Evolutionary conservation across 2,888 invertebrate species (phyloP), one percentile per base, ranked within the genome.

Genomic region (Synergus laeviventris): DNA sequence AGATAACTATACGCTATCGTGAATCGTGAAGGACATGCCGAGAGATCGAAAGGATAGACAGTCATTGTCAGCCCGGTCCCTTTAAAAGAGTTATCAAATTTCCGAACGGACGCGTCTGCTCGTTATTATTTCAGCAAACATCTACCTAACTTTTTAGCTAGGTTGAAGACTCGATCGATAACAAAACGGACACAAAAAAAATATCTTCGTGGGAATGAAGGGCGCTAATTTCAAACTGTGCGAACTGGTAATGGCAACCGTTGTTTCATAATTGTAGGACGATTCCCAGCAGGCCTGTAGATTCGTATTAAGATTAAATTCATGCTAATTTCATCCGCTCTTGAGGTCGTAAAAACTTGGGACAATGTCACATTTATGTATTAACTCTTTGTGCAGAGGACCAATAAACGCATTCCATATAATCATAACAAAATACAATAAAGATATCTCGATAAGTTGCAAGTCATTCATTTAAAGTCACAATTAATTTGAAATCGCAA

Each of bases 101-200:
- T 82, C 81, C 77, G 74, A 77, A 78, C 80, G 77, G 75, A 61
- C 79, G 80, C 75, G 64, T 75, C 76, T 75, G 76, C 66, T 77
- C 79, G 81, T 82, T 84, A 83, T 86, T 86, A 84, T 85, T 85
- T 84, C 81, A 83, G 79, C 74, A 85, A 86, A 85, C 82, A 85
- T 74, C 60, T 73, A 62, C 66, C 64, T 64, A 73, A 74, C 80
- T 62, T 62, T 62, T 70, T 75, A 76, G 54, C 74, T 81, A 81
- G 74, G 62, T 70, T 76, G 74, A 76, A 76, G 39, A 74, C 60
- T 59, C 74, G 75, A 60, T 75, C 76, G 78, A 79, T 78, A 76
- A 73, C 64, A 74, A 76, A 79, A 83, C 79, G 45, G 73, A 78
- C 64, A 74, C 56, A 42, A 38, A 59, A 74, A 74, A 77, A 74